These are phyloP conservation scores for Drosophila ustulata DNA, from an alignment of 2,888 invertebrate genomes.

Conservation along the genomic window DNA sequence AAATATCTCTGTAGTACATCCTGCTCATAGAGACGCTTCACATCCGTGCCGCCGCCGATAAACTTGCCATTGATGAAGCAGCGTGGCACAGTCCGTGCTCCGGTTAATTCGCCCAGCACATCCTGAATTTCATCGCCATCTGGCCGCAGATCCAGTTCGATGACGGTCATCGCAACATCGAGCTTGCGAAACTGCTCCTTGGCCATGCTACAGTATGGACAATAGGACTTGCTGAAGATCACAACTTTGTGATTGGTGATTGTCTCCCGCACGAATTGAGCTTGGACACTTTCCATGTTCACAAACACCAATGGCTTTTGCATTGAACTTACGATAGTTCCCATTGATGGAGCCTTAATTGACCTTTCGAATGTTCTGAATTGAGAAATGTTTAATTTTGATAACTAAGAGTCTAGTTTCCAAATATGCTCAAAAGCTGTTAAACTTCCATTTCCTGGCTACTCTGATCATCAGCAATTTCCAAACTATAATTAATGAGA, in stretches of 20 bases:
- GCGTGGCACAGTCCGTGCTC: constrained; percentile 95
- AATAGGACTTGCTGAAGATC: constrained; percentile 95
- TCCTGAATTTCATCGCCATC: constrained; percentile 93
- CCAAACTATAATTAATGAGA: neutral
- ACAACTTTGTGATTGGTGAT: constrained; percentile 91
- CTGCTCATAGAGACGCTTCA: constrained; percentile 89
- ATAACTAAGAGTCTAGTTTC: neutral
- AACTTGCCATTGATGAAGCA: constrained; percentile 96
- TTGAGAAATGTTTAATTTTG: constrained; percentile 14
- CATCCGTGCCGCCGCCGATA: constrained; percentile 96
- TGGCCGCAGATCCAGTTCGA: constrained; percentile 92
- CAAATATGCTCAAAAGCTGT: neutral
- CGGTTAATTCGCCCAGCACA: constrained; percentile 91
- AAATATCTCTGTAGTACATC: constrained; percentile 89
- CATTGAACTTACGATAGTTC: constrained; percentile 68
- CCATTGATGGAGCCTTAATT: constrained; percentile 57
- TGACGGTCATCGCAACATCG: constrained; percentile 88
- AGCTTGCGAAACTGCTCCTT: constrained; percentile 93
- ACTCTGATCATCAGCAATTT: constrained; percentile 12
- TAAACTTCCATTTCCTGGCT: constrained; percentile 2
- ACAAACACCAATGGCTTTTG: constrained; percentile 45
- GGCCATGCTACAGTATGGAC: constrained; percentile 96
- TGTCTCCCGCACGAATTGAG: constrained; percentile 87
- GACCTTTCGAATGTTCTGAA: neutral
- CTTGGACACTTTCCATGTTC: constrained; percentile 79